Evolutionary conservation across 1,140 invertebrate species (phyloP).

Genomic region (Sipha flava): DNA sequence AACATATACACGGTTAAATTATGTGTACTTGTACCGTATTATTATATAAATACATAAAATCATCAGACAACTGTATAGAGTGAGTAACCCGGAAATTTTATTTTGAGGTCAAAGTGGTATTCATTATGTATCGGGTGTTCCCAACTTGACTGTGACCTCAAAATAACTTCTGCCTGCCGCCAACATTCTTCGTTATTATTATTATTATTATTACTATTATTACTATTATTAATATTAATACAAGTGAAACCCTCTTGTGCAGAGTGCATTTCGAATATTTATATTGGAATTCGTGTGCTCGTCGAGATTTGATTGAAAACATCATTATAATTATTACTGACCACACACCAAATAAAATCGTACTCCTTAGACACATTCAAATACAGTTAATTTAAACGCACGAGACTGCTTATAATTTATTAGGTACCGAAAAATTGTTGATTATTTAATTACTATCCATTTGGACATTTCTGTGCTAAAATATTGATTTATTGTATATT

Average conservation of each 20-base stretch:
- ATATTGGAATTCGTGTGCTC: not conserved
- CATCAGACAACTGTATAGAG: not conserved
- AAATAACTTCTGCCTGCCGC: not conserved
- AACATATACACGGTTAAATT: too few relatives aligned
- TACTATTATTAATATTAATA: not conserved
- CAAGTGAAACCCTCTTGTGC: not conserved
- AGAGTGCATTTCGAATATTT: not conserved
- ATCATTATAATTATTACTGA: not conserved
- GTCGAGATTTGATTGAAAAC: not conserved
- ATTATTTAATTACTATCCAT: too few relatives aligned
- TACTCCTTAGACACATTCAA: not conserved
- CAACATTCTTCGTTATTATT: not conserved
- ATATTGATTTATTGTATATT: too few relatives aligned
- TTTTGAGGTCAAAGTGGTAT: conserved; percentile 12
- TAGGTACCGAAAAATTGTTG: too few relatives aligned
- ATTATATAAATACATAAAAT: too few relatives aligned
- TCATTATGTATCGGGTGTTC: conserved; percentile 1
- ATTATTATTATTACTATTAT: too few relatives aligned
- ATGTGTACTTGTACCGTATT: too few relatives aligned
- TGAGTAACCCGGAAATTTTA: conserved; percentile 27
- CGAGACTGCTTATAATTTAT: too few relatives aligned
- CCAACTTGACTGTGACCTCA: not conserved
- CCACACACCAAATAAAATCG: not conserved
- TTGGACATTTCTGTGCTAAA: too few relatives aligned
- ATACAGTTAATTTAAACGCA: too few relatives aligned